Percentiles rank a stretch among this genome's conserved stretches.
Evolutionary conservation across 1,140 invertebrate genomes (phyloP).

Genomic region (Cylas formicarius): DNA sequence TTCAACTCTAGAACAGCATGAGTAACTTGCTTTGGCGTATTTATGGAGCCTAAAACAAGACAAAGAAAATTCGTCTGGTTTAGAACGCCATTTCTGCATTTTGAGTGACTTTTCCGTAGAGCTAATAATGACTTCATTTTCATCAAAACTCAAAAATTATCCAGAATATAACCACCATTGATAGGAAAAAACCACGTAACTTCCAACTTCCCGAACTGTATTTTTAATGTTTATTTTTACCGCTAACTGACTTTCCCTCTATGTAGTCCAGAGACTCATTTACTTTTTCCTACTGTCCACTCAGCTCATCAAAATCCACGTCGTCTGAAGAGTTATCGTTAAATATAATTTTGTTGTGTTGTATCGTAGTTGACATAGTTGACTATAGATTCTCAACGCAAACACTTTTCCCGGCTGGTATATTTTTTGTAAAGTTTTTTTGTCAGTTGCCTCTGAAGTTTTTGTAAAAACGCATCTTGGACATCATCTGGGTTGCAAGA

Average conservation of each 20-base stretch:
- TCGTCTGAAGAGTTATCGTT: conserved; percentile 9
- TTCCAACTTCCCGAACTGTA: conserved; percentile 2
- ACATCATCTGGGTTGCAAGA: neutral
- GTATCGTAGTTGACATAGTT: neutral
- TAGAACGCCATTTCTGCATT: too few relatives aligned
- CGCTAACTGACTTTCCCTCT: neutral
- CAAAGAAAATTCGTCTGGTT: too few relatives aligned
- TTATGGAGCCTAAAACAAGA: too few relatives aligned
- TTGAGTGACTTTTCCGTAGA: too few relatives aligned
- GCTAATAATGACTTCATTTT: too few relatives aligned
- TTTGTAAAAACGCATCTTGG: neutral
- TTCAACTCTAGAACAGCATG: too few relatives aligned
- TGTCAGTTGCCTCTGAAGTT: neutral
- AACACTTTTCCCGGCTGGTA: conserved; percentile 1
- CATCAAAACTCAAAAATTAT: too few relatives aligned
- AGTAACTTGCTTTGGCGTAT: too few relatives aligned
- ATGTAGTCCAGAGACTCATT: neutral
- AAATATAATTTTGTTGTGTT: neutral
- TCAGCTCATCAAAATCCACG: conserved; percentile 5
- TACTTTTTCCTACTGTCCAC: neutral
- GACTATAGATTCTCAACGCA: neutral
- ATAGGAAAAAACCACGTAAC: conserved; percentile 4
- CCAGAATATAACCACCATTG: too few relatives aligned
- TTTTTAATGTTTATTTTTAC: conserved; percentile 2
- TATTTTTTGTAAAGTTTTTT: neutral